Conservation (phyloP, 2,797 vertebrate genomes). For the Cynopterus sphinx region DNA sequence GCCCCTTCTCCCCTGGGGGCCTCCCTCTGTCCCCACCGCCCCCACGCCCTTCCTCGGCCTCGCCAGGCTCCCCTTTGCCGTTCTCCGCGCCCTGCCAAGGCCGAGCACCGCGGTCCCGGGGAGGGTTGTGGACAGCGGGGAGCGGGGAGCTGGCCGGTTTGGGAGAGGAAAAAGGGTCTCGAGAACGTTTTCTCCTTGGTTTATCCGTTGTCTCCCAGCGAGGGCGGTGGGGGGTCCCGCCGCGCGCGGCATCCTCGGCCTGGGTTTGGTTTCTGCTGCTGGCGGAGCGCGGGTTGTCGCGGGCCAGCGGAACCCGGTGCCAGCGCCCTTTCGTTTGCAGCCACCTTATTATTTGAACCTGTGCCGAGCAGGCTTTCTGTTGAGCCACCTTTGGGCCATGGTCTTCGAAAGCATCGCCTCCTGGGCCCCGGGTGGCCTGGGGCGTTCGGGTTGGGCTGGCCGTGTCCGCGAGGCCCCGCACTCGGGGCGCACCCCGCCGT, state of each 20-base stretch:
- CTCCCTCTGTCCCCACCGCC: rapidly evolving
- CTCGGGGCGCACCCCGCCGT: background rate
- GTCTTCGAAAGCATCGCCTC: background rate
- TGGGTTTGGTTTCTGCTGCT: background rate
- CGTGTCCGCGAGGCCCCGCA: background rate
- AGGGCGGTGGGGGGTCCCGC: rapidly evolving
- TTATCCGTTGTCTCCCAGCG: background rate
- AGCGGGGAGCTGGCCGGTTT: background rate
- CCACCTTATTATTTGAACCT: background rate
- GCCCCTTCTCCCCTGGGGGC: background rate
- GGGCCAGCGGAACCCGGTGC: rapidly evolving
- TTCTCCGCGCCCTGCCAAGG: background rate
- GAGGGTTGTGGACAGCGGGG: background rate
- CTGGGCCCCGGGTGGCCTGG: background rate
- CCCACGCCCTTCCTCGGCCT: background rate
- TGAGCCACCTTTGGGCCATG: background rate
- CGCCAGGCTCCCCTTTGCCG: no score
- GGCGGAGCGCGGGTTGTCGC: background rate
- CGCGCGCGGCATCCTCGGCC: background rate
- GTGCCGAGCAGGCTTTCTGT: background rate
- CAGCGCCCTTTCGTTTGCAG: background rate
- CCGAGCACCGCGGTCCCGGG: background rate
- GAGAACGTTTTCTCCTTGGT: background rate
- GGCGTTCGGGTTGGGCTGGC: background rate
- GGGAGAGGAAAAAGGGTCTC: background rate